phyloP scores from a whole-genome alignment of 2,797 vertebrate genomes.

The Linurgus olivaceus region DNA sequence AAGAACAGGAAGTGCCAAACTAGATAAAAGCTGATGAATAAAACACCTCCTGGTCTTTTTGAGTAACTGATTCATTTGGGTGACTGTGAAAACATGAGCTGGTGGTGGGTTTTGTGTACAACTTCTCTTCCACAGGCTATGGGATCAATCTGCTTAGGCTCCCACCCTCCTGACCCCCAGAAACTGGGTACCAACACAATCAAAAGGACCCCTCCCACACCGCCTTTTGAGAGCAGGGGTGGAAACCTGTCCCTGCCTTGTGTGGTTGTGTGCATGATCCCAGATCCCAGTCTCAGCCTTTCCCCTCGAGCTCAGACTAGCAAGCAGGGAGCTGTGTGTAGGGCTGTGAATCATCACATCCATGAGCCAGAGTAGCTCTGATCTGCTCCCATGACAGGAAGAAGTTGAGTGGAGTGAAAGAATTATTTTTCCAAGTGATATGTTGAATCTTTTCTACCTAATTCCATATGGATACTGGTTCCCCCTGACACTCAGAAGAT shows the following conservation, averaged over 20 bases:
- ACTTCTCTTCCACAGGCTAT: neutral
- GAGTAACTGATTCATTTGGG: neutral
- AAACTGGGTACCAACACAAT: neutral
- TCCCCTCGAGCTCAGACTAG: neutral
- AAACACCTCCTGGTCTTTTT: neutral
- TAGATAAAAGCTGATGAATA: neutral
- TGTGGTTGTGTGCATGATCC: rapidly evolving
- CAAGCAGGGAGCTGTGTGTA: neutral
- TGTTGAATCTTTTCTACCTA: neutral
- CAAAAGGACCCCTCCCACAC: neutral
- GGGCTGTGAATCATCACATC: neutral
- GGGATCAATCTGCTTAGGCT: neutral
- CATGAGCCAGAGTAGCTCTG: neutral
- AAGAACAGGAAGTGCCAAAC: neutral
- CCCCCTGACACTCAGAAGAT: neutral
- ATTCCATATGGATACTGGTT: neutral
- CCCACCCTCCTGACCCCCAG: neutral
- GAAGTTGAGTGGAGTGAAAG: neutral
- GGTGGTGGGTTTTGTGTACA: neutral
- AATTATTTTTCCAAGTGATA: neutral
- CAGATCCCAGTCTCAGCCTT: neutral
- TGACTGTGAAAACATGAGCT: neutral
- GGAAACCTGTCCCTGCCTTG: neutral
- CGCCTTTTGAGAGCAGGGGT: neutral
- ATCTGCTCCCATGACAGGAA: neutral